Base-by-base conservation (phyloP, 2,797 vertebrate genomes). In the Lacerta agilis region DNA sequence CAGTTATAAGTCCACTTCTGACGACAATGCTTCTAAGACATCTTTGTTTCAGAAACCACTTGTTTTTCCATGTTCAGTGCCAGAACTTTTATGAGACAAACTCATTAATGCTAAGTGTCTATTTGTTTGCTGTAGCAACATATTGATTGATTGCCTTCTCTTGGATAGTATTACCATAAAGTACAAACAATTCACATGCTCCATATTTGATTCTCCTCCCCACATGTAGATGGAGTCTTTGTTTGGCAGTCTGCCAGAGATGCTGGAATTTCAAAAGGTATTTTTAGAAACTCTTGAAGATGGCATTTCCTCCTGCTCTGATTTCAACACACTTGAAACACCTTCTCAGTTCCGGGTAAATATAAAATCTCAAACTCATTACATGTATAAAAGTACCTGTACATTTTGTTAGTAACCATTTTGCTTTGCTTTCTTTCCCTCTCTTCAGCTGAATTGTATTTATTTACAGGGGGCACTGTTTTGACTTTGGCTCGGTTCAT, bases 281-380 rank as follows among this genome's bases (percentile, higher is more conserved):
- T 99, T 99, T 95, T 95, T 99, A 82, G 98, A 99, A 96, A 99
- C 99, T 0, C 96, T 99, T 86, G 99, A 99, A 94, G 98, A 99
- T 91, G 97, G 98, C 93, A 98, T 99, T 64, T 97, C 98, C 64
- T 98, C 97, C 8, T 98, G 98, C 4, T 98, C 98, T 4, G 98
- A 99, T 96, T 98, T 98, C 91, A 98, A 96, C 94, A 97, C 95
- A 1, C 96, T 99, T 86, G 98, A 99, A 97, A 99, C 98, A 0
- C 99, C 98, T 6, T 97, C 97, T 2, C 98, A 99, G 93, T 99
- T 99, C 94, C 98, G 98, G 97, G 99, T 98, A 95, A 95, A 91
- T 93, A 81, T 38, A 92, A n/a, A 4, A 8, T 89, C 0, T 7
- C 82, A 20, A 29, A 0, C 80, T 73, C 13, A 73, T 86, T 67